These are phyloP conservation scores for Tetrao urogallus DNA, from an alignment of 2,113 vertebrate genomes.

Conservation along the genomic window DNA sequence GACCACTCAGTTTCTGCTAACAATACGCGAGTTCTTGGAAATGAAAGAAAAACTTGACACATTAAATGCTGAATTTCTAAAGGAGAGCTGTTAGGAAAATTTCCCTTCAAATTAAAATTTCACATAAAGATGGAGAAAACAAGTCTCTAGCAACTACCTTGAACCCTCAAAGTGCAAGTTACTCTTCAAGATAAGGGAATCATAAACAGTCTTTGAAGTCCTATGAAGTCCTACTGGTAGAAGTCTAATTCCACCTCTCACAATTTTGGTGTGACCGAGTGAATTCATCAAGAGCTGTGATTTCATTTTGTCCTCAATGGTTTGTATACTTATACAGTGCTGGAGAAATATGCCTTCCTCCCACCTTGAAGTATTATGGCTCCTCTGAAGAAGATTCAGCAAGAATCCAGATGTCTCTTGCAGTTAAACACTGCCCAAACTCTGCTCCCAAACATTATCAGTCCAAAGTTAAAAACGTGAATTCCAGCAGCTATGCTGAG, in stretches of 20 bases:
- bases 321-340: not conserved
- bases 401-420: not conserved
- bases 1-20: not conserved
- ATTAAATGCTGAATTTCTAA: not conserved
- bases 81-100: not conserved
- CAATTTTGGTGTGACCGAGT: not conserved
- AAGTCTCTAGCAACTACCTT: constrained; percentile 35
- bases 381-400: not conserved
- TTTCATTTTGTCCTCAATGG: not conserved
- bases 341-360: not conserved
- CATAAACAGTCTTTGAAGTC: constrained; percentile 11
- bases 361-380: not conserved
- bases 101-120: constrained; percentile 46
- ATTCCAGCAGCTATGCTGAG: not conserved
- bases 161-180: constrained; percentile 42
- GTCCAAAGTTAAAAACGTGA: not conserved
- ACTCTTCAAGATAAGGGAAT: constrained; percentile 38
- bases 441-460: not conserved
- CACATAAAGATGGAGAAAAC: constrained; percentile 14
- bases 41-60: constrained; percentile 19
- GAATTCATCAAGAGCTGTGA: constrained; percentile 23
- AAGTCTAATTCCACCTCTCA: constrained; percentile 32
- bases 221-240: not conserved
- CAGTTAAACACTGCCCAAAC: not conserved
- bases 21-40: not conserved